Conservation (phyloP, 2,113 vertebrate species). For the Erinaceus europaeus region DNA sequence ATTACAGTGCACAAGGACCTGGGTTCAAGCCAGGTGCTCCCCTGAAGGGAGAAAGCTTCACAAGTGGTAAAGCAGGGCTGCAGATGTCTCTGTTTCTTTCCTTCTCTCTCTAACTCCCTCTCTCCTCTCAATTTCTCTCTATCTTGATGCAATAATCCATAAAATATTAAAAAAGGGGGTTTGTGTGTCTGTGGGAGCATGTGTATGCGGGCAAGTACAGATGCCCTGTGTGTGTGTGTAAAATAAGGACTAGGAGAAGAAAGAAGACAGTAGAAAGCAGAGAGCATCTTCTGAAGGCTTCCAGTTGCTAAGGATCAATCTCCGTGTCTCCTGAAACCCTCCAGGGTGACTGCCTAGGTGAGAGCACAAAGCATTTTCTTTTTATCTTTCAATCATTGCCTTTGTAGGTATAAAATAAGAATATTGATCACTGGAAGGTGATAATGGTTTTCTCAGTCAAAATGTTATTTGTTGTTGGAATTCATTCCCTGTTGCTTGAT, state of each 20-base stretch:
- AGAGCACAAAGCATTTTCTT: slow-evolving; percentile 39
- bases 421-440: slow-evolving; percentile 37
- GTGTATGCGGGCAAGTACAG: neutral
- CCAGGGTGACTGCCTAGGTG: neutral
- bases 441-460: slow-evolving; percentile 61
- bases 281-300: slow-evolving; percentile 1
- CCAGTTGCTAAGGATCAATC: slow-evolving; percentile 39
- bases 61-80: too few relatives aligned
- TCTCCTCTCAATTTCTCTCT: too few relatives aligned
- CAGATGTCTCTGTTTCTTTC: too few relatives aligned
- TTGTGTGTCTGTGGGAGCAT: too few relatives aligned
- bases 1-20: too few relatives aligned
- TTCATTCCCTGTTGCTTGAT: slow-evolving; percentile 42
- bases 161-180: too few relatives aligned
- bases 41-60: too few relatives aligned
- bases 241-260: neutral
- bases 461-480: slow-evolving; percentile 54
- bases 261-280: neutral
- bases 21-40: too few relatives aligned
- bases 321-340: neutral
- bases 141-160: slow-evolving; percentile 10
- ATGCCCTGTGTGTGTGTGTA: neutral
- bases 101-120: too few relatives aligned
- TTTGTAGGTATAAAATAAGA: slow-evolving; percentile 62
- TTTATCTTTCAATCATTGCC: slow-evolving; percentile 54